Base-by-base conservation (phyloP, 2,888 invertebrate genomes). In the Lepidocyrtinus sp. region DNA sequence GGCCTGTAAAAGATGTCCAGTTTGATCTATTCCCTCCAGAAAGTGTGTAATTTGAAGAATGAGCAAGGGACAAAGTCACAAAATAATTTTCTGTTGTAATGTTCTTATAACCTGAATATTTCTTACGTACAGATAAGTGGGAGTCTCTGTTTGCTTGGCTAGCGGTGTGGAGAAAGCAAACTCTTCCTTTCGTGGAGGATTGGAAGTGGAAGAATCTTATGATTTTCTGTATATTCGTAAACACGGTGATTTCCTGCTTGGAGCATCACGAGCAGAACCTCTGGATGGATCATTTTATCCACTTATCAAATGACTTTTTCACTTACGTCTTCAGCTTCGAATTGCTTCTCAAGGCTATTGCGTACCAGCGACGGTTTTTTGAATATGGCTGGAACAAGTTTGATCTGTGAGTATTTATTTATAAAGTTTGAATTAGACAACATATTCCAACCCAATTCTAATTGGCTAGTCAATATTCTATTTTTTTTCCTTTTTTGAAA, bases 301-400 rank as follows among this genome's bases (percentile, higher is more conserved):
- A 67, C 21, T 12, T 67, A 1, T 80, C 81, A 82, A 90, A 91
- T 17, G 89, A 96, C 95, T 95, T 97, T 88, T 97, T 97, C 91
- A 97, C 97, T 86, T 94, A 94, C 88, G 95, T 98, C 89, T 98
- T 97, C 91, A 95, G 95, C 81, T 92, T 97, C 89, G 97, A 98
- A 90, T 96, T 96, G 90, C 93, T 95, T 88, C 91, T 97, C 89
- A 98, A 98, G 90, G 91, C 97, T 87, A 92, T 96, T 92, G 97
- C 97, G 68, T 91, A 97, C 89, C 96, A 96, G 88, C 96, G 96
- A 90, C 95, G 95, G 88, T 98, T 95, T 90, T 97, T 97, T 90
- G 93, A 93, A 86, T 95, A 95, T 88, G 96, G 96, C 76, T 98
- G 97, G 97, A 98, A 98, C 89, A 95, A 96, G 88, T 98, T 98